Evolutionary conservation across 2,888 invertebrate species (phyloP), one percentile per base, ranked within the genome.

Genomic region (Dicycla oo): DNA sequence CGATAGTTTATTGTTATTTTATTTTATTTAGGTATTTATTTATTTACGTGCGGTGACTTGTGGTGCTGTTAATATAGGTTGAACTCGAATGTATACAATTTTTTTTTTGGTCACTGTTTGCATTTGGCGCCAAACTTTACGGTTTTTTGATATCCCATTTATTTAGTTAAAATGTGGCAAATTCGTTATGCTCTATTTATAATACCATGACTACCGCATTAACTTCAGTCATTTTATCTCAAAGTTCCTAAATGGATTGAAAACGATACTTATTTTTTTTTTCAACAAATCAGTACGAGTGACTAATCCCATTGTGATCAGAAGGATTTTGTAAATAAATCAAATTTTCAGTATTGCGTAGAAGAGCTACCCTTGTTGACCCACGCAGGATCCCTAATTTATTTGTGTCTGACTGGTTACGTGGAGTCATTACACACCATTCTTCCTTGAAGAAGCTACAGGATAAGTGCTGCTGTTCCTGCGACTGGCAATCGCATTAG

Each of bases 1-100:
- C 84, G 83, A 76, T 78, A 68, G 56, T 63, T 76, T 68, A 53
- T 49, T 54, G 10, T 54, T 57, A 26, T 23, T 53, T 49, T 49
- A 7, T 43, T 5, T 45, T 45, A 0, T 26, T 53, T 51, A 2
- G 13, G 1, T n/a, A 7, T 47, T 20, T 47, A 8, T n/a, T 3
- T 49, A 49, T n/a, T n/a, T 47, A 47, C 20, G 20, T 20, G 20
- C 20, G 47, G 47, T 8, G 47, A 47, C 47, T 20, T 20, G 20
- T 20, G 20, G 20, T 47, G n/a, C 20, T 47, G 20, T 47, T n/a
- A n/a, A 8, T 47, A 47, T n/a, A n/a, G 0, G 47, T 0, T 43
- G 43, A 43, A 43, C 15, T 43, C 5, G 15, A 43, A 43, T 43
- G 15, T 43, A 4, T 15, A 43, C 43, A 5, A 43, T 5, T 18